A percentile compares a stretch with the other conserved stretches of the same genome.
Conservation (phyloP, 2,888 invertebrate genomes). For the Chrysolina americana region DNA sequence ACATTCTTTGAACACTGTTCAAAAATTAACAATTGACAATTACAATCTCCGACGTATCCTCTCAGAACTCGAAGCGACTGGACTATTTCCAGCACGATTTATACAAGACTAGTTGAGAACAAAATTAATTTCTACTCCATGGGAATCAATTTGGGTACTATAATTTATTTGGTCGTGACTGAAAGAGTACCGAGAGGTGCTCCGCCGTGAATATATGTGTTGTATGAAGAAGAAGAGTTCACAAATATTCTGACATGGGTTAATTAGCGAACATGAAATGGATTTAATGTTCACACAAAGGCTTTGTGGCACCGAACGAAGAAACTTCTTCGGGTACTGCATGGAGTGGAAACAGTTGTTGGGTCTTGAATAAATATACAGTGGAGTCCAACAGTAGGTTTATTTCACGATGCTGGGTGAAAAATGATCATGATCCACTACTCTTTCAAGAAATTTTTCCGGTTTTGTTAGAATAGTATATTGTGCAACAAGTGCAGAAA, state of each 20-base stretch:
- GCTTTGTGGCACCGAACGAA: slow-evolving; percentile 32
- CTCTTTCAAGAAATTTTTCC: too few relatives aligned
- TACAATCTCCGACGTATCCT: too few relatives aligned
- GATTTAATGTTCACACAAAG: slow-evolving; percentile 47
- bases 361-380: background rate
- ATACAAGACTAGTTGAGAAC: slow-evolving; percentile 56
- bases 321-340: slow-evolving; percentile 4
- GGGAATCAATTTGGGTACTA: slow-evolving; percentile 61
- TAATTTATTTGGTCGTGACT: slow-evolving; percentile 59
- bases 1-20: too few relatives aligned
- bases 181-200: slow-evolving; percentile 40
- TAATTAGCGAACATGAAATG: slow-evolving; percentile 56
- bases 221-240: slow-evolving; percentile 44
- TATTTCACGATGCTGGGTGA: too few relatives aligned
- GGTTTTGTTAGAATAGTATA: too few relatives aligned
- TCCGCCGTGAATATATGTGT: slow-evolving; percentile 46
- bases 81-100: slow-evolving; percentile 9
- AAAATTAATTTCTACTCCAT: slow-evolving; percentile 56
- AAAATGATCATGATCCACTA: too few relatives aligned
- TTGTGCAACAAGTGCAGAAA: too few relatives aligned
- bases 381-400: too few relatives aligned
- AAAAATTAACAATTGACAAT: too few relatives aligned
- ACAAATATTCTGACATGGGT: slow-evolving; percentile 54
- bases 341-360: background rate
- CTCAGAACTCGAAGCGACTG: background rate